phyloP scores from a whole-genome alignment of 2,888 invertebrate species.

The Euspilapteryx auroguttella region DNA sequence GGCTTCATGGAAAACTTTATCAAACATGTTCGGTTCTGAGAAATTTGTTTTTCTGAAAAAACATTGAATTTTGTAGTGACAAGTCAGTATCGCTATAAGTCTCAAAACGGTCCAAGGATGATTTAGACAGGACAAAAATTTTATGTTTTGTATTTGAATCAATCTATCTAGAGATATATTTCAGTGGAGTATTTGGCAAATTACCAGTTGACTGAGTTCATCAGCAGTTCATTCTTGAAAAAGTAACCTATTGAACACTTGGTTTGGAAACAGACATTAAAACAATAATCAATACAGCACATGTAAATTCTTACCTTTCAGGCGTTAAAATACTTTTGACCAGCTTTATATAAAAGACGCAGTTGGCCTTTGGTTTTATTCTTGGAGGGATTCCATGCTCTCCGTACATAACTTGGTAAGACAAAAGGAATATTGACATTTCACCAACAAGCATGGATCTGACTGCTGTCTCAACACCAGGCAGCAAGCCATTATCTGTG shows the following conservation, averaged over 20 bases:
- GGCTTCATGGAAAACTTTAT: conserved; percentile 60
- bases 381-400: conserved; percentile 75
- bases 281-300: conserved; percentile 1
- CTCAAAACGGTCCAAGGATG: too few relatives aligned
- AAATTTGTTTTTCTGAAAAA: conserved; percentile 26
- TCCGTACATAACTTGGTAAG: conserved; percentile 74
- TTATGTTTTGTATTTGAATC: too few relatives aligned
- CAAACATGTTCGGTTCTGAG: conserved; percentile 64
- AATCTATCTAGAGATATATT: too few relatives aligned
- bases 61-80: conserved; percentile 2
- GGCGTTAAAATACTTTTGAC: conserved; percentile 54
- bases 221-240: too few relatives aligned
- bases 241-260: too few relatives aligned
- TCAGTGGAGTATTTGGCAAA: too few relatives aligned
- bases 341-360: conserved; percentile 75
- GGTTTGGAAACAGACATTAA: conserved; percentile 17
- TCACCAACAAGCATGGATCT: conserved; percentile 80
- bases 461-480: conserved; percentile 73
- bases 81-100: too few relatives aligned
- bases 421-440: conserved; percentile 74
- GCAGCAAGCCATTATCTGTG: conserved; percentile 43
- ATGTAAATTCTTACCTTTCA: conserved; percentile 19
- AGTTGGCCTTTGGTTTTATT: conserved; percentile 72
- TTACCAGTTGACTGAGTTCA: too few relatives aligned
- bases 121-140: too few relatives aligned